Conservation (phyloP, 2,888 invertebrate genomes). For the Drosophila dives region DNA sequence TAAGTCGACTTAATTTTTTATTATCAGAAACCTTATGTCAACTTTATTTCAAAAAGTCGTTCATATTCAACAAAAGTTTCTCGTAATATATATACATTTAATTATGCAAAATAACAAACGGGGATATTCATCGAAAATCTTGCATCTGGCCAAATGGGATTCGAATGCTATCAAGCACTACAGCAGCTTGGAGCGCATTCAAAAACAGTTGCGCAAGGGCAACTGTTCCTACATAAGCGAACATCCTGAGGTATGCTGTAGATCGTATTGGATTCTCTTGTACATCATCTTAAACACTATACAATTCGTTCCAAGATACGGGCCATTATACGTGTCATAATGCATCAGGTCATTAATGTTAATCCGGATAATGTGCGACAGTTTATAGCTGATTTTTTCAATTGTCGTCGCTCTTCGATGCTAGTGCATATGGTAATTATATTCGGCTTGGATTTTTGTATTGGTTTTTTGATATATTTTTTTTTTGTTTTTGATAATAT, state of each 20-base stretch:
- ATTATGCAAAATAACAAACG: constrained; percentile 21
- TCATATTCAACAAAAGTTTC: constrained; percentile 13
- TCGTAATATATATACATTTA: background rate
- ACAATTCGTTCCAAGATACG: constrained; percentile 58
- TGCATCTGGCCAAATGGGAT: constrained; percentile 63
- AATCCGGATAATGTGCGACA: constrained; percentile 60
- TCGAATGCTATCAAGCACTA: constrained; percentile 60
- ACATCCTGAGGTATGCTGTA: constrained; percentile 62
- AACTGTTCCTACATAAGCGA: constrained; percentile 62
- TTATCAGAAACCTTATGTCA: background rate
- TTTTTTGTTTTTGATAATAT: too few relatives aligned
- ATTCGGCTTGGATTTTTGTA: background rate
- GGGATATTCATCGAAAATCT: constrained; percentile 36
- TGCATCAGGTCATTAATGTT: constrained; percentile 67
- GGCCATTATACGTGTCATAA: constrained; percentile 75
- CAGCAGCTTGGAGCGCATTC: constrained; percentile 48
- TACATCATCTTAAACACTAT: background rate
- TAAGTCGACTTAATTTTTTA: background rate
- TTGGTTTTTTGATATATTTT: too few relatives aligned
- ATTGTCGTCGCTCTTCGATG: constrained; percentile 58
- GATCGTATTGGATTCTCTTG: background rate
- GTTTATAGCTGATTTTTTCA: constrained; percentile 69
- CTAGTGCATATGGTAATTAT: constrained; percentile 60
- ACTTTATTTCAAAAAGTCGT: background rate
- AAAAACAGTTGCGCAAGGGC: constrained; percentile 59